Evolutionary conservation across 1,140 invertebrate species (phyloP).

Genomic region (Drosophila equinoxialis): DNA sequence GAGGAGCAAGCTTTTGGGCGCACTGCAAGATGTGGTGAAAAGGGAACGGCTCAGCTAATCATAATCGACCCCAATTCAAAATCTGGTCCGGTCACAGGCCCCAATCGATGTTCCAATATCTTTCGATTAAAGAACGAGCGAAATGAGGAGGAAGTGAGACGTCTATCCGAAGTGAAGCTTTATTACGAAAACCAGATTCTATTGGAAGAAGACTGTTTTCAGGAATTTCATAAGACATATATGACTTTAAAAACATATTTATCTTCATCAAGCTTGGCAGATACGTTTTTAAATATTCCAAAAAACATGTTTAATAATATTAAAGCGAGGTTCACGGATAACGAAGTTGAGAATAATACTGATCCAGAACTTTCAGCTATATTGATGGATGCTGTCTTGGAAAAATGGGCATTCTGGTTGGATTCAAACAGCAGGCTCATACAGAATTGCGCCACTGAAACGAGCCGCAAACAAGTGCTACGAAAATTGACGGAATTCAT

Average conservation of each 20-base stretch:
- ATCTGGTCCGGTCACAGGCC: background rate
- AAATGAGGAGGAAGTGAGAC: background rate
- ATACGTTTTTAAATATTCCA: too few relatives aligned
- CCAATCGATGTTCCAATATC: background rate
- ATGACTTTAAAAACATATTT: background rate
- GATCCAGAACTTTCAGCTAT: background rate
- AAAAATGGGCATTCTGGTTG: slow-evolving; percentile 26
- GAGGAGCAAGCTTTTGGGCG: slow-evolving; percentile 25
- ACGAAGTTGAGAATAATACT: too few relatives aligned
- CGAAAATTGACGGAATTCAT: background rate
- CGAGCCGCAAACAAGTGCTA: background rate
- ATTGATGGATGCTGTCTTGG: background rate
- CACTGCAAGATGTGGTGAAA: slow-evolving; percentile 5
- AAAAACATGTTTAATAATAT: too few relatives aligned
- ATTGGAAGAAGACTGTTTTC: slow-evolving; percentile 9
- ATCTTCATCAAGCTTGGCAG: too few relatives aligned
- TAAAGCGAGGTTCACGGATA: too few relatives aligned
- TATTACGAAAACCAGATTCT: slow-evolving; percentile 13
- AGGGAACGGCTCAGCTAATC: slow-evolving; percentile 16
- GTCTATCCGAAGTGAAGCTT: slow-evolving; percentile 5
- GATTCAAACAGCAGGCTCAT: slow-evolving; percentile 5
- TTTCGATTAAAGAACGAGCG: slow-evolving; percentile 1
- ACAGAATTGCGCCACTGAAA: background rate
- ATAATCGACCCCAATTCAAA: background rate
- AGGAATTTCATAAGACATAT: background rate